Evolutionary conservation across 2,113 vertebrate species (phyloP).

Genomic region (Anguilla japonica): DNA sequence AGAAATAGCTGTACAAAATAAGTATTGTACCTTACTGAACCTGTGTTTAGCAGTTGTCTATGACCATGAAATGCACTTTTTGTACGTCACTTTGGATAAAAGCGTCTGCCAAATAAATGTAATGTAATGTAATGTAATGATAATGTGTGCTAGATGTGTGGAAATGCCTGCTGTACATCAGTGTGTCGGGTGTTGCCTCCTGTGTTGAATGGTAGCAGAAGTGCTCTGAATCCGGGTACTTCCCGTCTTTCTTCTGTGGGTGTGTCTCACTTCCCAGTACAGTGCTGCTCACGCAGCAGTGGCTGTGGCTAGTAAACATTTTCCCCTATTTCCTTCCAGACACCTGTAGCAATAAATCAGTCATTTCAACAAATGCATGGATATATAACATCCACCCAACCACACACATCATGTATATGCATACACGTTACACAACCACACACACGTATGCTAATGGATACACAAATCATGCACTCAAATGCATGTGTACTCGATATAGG

Average conservation of each 20-base stretch:
- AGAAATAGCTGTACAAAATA: no score
- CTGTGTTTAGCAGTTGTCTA: no score
- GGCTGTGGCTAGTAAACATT: neutral
- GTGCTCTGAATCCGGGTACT: neutral
- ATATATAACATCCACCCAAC: neutral
- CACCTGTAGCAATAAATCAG: neutral
- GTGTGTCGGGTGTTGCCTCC: neutral
- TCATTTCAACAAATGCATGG: neutral
- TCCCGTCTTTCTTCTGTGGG: constrained; percentile 6
- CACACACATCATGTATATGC: neutral
- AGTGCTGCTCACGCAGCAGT: neutral
- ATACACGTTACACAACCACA: neutral
- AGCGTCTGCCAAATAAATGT: no score
- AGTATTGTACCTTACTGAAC: no score
- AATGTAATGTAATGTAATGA: no score
- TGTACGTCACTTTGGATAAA: no score
- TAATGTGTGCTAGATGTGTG: neutral
- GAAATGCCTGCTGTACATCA: neutral
- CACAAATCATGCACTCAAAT: neutral
- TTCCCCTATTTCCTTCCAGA: neutral
- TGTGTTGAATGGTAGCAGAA: neutral
- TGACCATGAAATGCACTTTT: no score
- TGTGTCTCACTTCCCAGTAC: neutral
- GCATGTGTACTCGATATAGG: no score
- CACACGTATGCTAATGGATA: neutral